Evolutionary conservation across 64 coral and sea anemone genomes (phyloP), one percentile per base, ranked within the genome.

Genomic region (Exaiptasia diaphana): DNA sequence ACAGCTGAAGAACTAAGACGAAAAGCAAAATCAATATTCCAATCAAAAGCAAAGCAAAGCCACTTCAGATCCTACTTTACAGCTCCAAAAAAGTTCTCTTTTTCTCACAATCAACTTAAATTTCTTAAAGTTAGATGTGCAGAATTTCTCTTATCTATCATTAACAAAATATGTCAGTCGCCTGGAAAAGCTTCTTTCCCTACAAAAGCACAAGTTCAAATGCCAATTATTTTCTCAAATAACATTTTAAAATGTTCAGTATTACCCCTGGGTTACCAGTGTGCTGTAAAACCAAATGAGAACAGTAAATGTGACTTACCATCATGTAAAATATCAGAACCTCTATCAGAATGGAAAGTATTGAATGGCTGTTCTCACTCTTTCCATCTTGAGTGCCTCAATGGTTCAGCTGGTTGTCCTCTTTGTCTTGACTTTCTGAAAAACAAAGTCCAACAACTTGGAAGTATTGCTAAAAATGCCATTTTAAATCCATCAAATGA

Each of bases 81-180:
- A 29, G 7, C 49, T 37, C 49, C 73, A 6, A n/a, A 28, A 10
- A 15, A 17, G 13, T 77, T 57, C 56, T 25, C 48, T 4, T 77
- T 56, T 50, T 71, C 68, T 0, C 68, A 44, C 3, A 71, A 71
- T 43, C 68, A 71, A 18, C 37, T 71, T 1, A 14, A 56, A 77
- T 34, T 31, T 35, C 48, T 77, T 11, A 77, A 77, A 77, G 48
- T 53, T 4, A 77, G 36, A 55, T 77, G 73, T 77, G 73, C 48
- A 4, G 15, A 77, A 53, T 28, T 75, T 32, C 44, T 75, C 7
- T 75, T 20, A 41, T 26, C 72, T 17, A 53, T 75, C 22, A 27
- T 75, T 8, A 30, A 26, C 13, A 3, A 53, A 27, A 75, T 75
- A 24, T 41, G 5, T 5, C 8, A 8, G 15, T 27, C 12, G 7